Evolutionary conservation across 2,113 vertebrate genomes (phyloP), one percentile per base, ranked within the genome.

Genomic region (Tachycineta bicolor): DNA sequence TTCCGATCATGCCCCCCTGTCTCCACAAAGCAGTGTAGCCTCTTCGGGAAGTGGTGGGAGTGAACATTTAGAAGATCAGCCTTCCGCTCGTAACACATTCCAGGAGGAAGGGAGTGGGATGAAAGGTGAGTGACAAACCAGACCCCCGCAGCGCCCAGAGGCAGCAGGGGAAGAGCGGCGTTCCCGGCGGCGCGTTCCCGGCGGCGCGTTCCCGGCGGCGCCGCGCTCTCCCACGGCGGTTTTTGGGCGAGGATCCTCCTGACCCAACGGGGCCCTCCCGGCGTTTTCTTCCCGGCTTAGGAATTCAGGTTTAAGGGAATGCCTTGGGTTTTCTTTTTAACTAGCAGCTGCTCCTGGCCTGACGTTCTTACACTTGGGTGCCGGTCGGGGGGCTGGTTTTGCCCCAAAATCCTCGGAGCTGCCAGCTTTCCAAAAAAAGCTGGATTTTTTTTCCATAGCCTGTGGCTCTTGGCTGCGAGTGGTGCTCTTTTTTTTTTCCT

Each of bases 11-110:
- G 99, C 99, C 76, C 99, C 99, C 92, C 98, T 99, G 92, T 99
- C 99, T 81, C 99, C 99, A 96, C 99, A 99, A 98, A 99, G 99
- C 98, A 99, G 99, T 98, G 98, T 99, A 96, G 99, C 99, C 91
- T 99, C 99, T 96, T 99, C 99, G 29, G 99, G 99, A 97, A 99
- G 99, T 91, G 99, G 99, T 91, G 99, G 99, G 97, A 99, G 99
- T 94, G 99, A 99, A 98, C 99, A 99, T 96, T 98, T 99, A 98
- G 99, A 99, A 97, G 99, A 99, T 97, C 98, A 98, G 92, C 98
- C 98, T 94, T 98, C 98, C 15, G 98, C 98, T 96, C 99, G 99
- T 97, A 99, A 99, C 97, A 99, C 99, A 98, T 99, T 99, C 98
- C 99, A 99, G 95, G 98, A 99, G 97, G 99, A 99, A 97, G 99